phyloP scores from a whole-genome alignment of 2,797 vertebrate species.

The Sebastes wilsoni region DNA sequence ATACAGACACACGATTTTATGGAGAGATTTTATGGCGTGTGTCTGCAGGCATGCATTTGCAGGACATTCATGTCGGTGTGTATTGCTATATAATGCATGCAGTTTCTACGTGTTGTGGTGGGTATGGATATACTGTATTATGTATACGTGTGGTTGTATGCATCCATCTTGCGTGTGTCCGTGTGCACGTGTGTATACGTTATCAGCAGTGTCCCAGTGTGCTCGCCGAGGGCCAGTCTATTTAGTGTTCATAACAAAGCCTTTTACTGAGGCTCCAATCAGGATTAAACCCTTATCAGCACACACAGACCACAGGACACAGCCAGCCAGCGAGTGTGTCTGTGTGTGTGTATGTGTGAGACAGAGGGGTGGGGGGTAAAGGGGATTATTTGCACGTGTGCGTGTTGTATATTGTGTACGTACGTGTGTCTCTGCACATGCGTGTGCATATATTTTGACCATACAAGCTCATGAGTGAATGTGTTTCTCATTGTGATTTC shows the following conservation, averaged over 20 bases:
- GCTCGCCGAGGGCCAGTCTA: constrained; percentile 82
- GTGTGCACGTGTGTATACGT: constrained; percentile 63
- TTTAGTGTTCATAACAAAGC: constrained; percentile 85
- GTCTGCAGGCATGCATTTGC: constrained; percentile 36
- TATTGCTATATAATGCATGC: constrained; percentile 27
- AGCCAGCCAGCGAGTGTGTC: constrained; percentile 57
- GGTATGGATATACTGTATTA: constrained; percentile 24
- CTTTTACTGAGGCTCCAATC: constrained; percentile 82
- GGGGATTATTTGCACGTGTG: constrained; percentile 59
- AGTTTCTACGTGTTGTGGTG: constrained; percentile 11
- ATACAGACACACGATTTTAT: constrained; percentile 38
- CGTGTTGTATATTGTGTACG: constrained; percentile 20
- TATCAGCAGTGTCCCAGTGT: constrained; percentile 79
- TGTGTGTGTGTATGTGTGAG: constrained; percentile 4
- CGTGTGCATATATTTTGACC: constrained; percentile 28
- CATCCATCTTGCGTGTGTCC: constrained; percentile 41
- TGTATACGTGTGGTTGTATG: constrained; percentile 38
- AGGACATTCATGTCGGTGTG: constrained; percentile 22
- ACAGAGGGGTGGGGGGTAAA: constrained; percentile 33
- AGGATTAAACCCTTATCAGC: constrained; percentile 83
- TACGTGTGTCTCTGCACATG: constrained; percentile 17
- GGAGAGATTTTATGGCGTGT: constrained; percentile 12
- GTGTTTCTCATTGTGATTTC: not conserved
- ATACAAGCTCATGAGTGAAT: not conserved
- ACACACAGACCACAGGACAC: constrained; percentile 80